Conservation (phyloP, 2,113 vertebrate genomes). For the Jacana jacana region DNA sequence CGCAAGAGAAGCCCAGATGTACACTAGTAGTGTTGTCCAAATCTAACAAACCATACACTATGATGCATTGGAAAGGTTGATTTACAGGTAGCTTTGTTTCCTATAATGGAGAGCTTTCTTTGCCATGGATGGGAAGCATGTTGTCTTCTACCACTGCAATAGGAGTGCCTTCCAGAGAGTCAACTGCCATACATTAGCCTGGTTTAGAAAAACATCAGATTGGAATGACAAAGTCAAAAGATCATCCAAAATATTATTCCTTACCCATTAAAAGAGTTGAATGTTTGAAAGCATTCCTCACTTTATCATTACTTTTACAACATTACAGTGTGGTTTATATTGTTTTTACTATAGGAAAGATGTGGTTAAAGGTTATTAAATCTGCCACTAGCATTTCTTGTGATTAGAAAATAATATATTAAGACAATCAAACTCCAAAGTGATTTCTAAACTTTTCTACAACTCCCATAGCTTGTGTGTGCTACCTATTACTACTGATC, state of each 20-base stretch:
- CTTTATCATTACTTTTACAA: not conserved
- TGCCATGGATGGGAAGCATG: not conserved
- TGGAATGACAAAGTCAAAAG: not conserved
- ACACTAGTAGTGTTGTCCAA: not conserved
- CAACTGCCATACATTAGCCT: not conserved
- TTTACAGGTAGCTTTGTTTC: not conserved
- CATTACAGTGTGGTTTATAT: not conserved
- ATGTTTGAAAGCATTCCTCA: not conserved
- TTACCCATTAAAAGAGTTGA: not conserved
- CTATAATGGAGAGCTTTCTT: not conserved
- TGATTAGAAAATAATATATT: not conserved
- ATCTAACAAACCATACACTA: not conserved
- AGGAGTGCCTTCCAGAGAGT: not conserved
- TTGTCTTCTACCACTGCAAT: not conserved
- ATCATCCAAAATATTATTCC: not conserved
- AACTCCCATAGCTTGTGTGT: not conserved
- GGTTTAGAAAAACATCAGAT: not conserved
- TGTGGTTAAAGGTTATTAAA: not conserved
- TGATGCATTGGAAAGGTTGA: not conserved
- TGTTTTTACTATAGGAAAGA: not conserved
- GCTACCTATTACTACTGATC: not conserved
- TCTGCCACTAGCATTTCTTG: not conserved
- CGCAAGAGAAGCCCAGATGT: not conserved
- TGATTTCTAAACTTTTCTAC: not conserved
- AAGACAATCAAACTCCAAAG: not conserved